Conservation (phyloP, 2,888 invertebrate genomes). For the Malthinus flaveolus region DNA sequence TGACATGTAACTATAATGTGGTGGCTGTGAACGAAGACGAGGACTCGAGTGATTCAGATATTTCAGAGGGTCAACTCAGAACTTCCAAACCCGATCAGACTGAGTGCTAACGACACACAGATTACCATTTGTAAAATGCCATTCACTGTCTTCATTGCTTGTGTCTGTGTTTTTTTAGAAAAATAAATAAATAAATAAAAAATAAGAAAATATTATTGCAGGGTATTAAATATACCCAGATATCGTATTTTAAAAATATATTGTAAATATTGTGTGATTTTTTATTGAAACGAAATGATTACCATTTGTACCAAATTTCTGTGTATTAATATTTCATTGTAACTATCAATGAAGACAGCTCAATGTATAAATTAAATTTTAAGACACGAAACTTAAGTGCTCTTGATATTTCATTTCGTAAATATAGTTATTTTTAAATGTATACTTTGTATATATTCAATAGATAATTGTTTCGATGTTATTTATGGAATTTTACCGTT, state of each 20-base stretch:
- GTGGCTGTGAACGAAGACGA: slow-evolving; percentile 52
- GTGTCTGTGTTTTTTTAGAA: slow-evolving; percentile 38
- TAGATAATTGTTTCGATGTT: slow-evolving; percentile 53
- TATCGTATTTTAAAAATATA: slow-evolving; percentile 29
- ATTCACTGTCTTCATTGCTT: slow-evolving; percentile 50
- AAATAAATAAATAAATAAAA: slow-evolving; percentile 16
- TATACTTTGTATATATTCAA: slow-evolving; percentile 57
- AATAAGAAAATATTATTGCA: slow-evolving; percentile 24
- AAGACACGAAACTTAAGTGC: slow-evolving; percentile 56
- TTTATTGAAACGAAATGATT: slow-evolving; percentile 42
- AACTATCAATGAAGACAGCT: slow-evolving; percentile 52
- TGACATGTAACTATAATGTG: slow-evolving; percentile 56
- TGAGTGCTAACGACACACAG: slow-evolving; percentile 44
- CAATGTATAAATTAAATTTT: slow-evolving; percentile 46
- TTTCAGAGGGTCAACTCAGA: slow-evolving; percentile 49
- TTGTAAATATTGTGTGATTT: slow-evolving; percentile 34
- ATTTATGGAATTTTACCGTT: slow-evolving; percentile 44
- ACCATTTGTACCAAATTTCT: slow-evolving; percentile 52
- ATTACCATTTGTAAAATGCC: slow-evolving; percentile 36
- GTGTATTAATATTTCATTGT: slow-evolving; percentile 43
- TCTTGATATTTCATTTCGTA: slow-evolving; percentile 57
- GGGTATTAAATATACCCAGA: slow-evolving; percentile 22
- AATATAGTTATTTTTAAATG: slow-evolving; percentile 56
- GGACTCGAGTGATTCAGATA: slow-evolving; percentile 52
- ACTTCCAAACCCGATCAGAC: slow-evolving; percentile 47